Base-by-base conservation (phyloP, 1,140 invertebrate species). In the Drosophila arizonae region DNA sequence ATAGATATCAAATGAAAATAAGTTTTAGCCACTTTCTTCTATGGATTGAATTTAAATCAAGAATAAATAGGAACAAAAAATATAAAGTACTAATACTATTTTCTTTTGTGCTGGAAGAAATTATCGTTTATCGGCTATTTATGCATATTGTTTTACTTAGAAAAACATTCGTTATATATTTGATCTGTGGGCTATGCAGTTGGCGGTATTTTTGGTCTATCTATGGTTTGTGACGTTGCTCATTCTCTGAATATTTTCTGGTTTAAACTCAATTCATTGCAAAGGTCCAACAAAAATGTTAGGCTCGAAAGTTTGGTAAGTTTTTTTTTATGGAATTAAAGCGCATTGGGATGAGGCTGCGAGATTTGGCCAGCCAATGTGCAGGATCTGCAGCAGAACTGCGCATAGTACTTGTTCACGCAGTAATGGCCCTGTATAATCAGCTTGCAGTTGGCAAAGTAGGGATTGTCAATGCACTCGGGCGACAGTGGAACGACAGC, bases 371-470 rank as follows among this genome's bases (percentile, higher is more conserved):
- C 96, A 2, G 97, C 96, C 91, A 96, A 92, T 39, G 96, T 96
- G 88, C 97, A 98, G 1, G 97, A 97, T 86, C 95, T 94, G 92
- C 98, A 99, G 91, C 98, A 99, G 94, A 98, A 98, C 90, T 94
- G 94, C n/a, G 95, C 96, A 90, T 98, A 99, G 91, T 97, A 97
- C 73, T 94, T 93, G 91, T 98, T 97, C 8, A 93, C 93, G 90
- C 98, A 99, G 90, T 96, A 97, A 28, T 94, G 94, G 11, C 94
- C 96, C 79, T 94, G 92, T 1, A 98, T 96, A 64, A 99, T 98
- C 33, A 98, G 93, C 13, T 94, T 92, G 91, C 98, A 99, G 85
- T 97, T 97, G 43, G 97, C 96, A 88, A 97, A 97, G 93, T 95
- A 96, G n/a, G 94, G 94, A 91, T 96, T 97, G 91, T 98, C 97